Percentiles rank a stretch among this genome's conserved stretches.
phyloP scores from a whole-genome alignment of 53 echinoderm and acorn worm species.

The Astropecten irregularis region DNA sequence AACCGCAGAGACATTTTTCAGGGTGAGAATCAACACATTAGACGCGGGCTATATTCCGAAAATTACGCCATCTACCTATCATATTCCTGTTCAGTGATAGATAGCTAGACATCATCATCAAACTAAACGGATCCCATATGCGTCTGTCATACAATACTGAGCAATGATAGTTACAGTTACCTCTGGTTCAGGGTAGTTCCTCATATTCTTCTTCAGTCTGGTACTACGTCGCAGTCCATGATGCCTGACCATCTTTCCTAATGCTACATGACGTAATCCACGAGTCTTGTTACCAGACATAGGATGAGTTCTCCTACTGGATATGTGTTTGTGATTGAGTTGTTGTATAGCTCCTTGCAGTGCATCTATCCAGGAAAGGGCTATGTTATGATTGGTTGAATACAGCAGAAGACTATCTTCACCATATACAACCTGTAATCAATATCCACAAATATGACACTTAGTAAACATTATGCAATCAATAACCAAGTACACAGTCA shows the following conservation, averaged over 20 bases:
- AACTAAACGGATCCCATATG: no score
- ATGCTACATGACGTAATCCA: background rate
- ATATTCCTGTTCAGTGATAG: no score
- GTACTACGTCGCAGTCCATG: conserved; percentile 11
- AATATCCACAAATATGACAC: background rate
- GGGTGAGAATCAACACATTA: no score
- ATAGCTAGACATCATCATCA: no score
- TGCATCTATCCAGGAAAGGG: conserved; percentile 80
- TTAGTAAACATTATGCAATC: no score
- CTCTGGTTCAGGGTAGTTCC: conserved; percentile 56
- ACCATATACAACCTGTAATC: conserved; percentile 60
- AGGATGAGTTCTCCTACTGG: conserved; percentile 55
- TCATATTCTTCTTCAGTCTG: conserved; percentile 31
- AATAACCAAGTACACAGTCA: no score
- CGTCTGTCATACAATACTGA: no score
- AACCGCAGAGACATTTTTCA: no score
- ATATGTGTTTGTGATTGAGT: conserved; percentile 58
- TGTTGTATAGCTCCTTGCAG: conserved; percentile 74
- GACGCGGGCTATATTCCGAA: no score
- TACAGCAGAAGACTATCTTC: conserved; percentile 77
- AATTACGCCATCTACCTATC: no score
- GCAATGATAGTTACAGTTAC: no score
- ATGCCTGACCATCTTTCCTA: conserved; percentile 29
- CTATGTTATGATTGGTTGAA: conserved; percentile 74
- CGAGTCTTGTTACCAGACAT: conserved; percentile 2